Evolutionary conservation across 2,113 vertebrate genomes (phyloP), one percentile per base, ranked within the genome.

Genomic region (Macrotus californicus): DNA sequence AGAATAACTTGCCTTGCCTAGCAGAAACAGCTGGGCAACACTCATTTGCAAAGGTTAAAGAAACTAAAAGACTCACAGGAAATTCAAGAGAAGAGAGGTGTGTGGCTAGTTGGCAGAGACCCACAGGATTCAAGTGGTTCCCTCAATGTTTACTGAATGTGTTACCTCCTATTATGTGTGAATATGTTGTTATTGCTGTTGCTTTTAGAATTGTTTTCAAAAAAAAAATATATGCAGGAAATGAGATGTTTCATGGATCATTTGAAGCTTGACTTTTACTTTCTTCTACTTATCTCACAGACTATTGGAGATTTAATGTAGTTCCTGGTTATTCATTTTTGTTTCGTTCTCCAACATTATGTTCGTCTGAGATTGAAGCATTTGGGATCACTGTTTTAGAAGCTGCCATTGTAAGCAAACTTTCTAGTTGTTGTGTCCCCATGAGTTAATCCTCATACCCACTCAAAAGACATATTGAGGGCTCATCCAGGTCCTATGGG

Each of bases 11-110:
- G 43, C 36, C 29, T 88, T 82, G 19, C 5, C 5, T 67, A 73
- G 7, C 22, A 64, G 73, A 87, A 12, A n/a, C 36, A 73, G 31
- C 5, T 82, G 94, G 54, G 24, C 2, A 69, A 1, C 5, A 54
- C 7, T 94, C n/a, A 82, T 87, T 8, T 79, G 36, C 48, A 87
- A 67, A 94, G 22, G 46, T 69, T 79, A 34, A 82, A 82, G 76
- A 87, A 36, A 4, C 8, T 29, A 19, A 39, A 46, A 43, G 26
- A 72, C 21, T 83, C 19, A 18, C 31, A 75, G 14, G 15, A 64
- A 81, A 46, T 70, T 70, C 64, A 48, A 34, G 31, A 31, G 34
- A 75, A 29, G 56, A 43, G 46, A 19, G 81, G 16, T 31, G 6
- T 86, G 31, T 93, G 34, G 24, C 1, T 92, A 54, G 19, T n/a